Conservation (phyloP, 2,113 vertebrate genomes). For the Xyliphius kryptos region DNA sequence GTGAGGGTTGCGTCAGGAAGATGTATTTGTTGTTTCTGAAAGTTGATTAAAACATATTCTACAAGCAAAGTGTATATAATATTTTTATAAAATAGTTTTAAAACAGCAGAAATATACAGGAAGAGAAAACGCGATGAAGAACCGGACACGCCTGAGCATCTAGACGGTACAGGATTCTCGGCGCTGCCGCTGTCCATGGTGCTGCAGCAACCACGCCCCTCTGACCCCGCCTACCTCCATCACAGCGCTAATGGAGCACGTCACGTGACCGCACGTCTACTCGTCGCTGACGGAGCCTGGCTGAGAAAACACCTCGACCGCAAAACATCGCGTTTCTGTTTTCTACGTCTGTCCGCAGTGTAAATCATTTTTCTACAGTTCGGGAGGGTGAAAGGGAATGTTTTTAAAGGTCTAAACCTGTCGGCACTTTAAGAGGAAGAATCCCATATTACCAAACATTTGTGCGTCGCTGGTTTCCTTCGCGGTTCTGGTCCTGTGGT, state of each 20-base stretch:
- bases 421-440: slow-evolving; percentile 37
- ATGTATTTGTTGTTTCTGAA: too few species aligned
- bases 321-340: slow-evolving; percentile 23
- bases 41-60: too few species aligned
- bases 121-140: background rate
- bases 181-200: slow-evolving; percentile 54
- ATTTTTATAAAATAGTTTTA: too few species aligned
- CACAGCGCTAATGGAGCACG: slow-evolving; percentile 61
- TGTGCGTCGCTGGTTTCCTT: slow-evolving; percentile 17
- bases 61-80: too few species aligned
- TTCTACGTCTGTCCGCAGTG: background rate
- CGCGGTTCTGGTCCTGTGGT: slow-evolving; percentile 31
- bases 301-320: too few species aligned
- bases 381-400: too few species aligned
- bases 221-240: slow-evolving; percentile 61
- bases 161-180: too few species aligned
- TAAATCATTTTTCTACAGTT: too few species aligned
- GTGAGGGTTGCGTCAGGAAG: too few species aligned
- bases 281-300: slow-evolving; percentile 46
- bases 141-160: slow-evolving; percentile 10
- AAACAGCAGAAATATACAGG: too few species aligned
- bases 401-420: too few species aligned
- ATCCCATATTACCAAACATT: slow-evolving; percentile 33
- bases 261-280: slow-evolving; percentile 60
- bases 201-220: slow-evolving; percentile 56